Evolutionary conservation across 2,888 invertebrate species (phyloP).

Genomic region (Metallyticus violacea): DNA sequence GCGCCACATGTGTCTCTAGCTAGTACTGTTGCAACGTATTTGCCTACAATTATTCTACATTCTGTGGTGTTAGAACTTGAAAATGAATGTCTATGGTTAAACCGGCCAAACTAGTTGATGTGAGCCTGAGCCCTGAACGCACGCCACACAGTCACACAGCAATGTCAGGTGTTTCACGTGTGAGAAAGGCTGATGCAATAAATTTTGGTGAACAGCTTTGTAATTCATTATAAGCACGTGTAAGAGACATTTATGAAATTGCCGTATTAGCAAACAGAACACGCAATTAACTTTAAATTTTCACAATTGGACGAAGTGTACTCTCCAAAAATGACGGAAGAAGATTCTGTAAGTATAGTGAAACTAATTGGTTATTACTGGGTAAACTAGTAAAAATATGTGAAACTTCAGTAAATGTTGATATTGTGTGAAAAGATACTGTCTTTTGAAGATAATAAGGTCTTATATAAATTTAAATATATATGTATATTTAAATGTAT

Average conservation of each 20-base stretch:
- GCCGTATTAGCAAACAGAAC: background rate
- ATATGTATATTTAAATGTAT: background rate
- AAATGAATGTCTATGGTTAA: background rate
- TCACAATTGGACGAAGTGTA: background rate
- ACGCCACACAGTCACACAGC: background rate
- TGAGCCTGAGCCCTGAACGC: too few relatives aligned
- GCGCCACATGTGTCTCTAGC: too few relatives aligned
- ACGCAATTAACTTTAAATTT: background rate
- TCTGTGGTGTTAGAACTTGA: background rate
- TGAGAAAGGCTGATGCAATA: constrained; percentile 31
- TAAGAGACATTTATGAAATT: background rate
- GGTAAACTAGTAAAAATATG: background rate
- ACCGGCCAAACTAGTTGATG: background rate
- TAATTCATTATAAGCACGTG: background rate
- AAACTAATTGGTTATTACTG: background rate
- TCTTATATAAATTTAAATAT: background rate
- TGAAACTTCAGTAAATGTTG: background rate
- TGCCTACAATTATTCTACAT: background rate
- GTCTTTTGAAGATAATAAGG: background rate
- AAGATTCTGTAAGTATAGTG: constrained; percentile 30
- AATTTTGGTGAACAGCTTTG: background rate
- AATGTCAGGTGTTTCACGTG: background rate
- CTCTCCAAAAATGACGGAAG: constrained; percentile 30
- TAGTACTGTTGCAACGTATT: too few relatives aligned
- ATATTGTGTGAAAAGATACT: background rate